These are phyloP conservation scores for Nannospalax galili DNA, from an alignment of 2,113 vertebrate species.

Conservation along the genomic window DNA sequence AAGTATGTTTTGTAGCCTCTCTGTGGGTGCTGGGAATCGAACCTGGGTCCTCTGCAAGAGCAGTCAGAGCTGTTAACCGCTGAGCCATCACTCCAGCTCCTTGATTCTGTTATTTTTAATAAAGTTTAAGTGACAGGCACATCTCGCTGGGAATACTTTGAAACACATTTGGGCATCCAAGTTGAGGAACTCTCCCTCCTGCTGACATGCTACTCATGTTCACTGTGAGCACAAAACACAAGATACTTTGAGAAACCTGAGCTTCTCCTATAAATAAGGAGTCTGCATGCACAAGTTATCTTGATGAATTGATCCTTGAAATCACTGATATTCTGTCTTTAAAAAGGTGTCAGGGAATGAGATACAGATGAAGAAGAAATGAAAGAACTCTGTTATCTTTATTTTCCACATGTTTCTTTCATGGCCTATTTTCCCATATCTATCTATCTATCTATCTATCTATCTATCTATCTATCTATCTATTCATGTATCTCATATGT, in stretches of 20 bases:
- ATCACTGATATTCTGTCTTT: constrained; percentile 24
- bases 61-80: no score
- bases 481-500: no score
- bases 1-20: no score
- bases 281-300: not conserved
- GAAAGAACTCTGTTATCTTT: constrained; percentile 1
- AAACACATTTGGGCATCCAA: not conserved
- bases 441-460: no score
- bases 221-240: not conserved
- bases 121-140: not conserved
- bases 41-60: no score
- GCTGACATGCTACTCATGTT: not conserved
- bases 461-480: no score
- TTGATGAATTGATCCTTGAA: constrained; percentile 37
- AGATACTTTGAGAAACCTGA: not conserved
- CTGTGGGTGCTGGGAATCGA: no score
- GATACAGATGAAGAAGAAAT: not conserved
- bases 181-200: not conserved
- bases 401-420: constrained; percentile 1
- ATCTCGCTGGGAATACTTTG: not conserved
- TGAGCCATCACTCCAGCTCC: no score
- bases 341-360: constrained; percentile 7
- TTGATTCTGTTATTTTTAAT: not conserved
- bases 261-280: constrained; percentile 8
- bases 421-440: not conserved